Percentiles rank a stretch among this genome's conserved stretches.
Conservation (phyloP, 2,113 vertebrate species). For the Dasyornis broadbenti region DNA sequence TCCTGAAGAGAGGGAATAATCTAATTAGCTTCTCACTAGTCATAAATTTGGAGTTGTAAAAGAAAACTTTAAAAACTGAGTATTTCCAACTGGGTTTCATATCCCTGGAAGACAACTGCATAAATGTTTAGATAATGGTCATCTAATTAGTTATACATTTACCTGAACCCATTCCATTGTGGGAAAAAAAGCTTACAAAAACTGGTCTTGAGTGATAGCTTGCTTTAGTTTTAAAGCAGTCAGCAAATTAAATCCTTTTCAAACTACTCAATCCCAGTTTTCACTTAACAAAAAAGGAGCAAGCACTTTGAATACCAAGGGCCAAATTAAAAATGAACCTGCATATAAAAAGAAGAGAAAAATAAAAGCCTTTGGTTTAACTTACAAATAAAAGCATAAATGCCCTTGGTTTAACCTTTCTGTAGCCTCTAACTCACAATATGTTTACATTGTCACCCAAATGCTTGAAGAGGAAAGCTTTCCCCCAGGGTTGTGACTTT, state of each 20-base stretch:
- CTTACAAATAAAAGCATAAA: not conserved
- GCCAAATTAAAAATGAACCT: not conserved
- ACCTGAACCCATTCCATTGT: not conserved
- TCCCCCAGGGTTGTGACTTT: not conserved
- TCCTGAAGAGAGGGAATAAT: conserved; percentile 23
- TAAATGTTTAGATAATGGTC: not conserved
- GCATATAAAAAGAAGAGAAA: not conserved
- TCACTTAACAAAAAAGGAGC: not conserved
- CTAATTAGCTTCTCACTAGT: not conserved
- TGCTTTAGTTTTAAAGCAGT: not conserved
- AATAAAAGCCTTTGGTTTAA: not conserved
- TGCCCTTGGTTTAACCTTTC: not conserved
- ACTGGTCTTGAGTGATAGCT: not conserved
- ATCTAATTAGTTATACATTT: not conserved
- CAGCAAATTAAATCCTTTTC: not conserved
- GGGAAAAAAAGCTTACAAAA: not conserved
- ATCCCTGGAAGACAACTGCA: not conserved
- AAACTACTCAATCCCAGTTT: not conserved
- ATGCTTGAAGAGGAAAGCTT: not conserved
- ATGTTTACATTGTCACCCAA: not conserved
- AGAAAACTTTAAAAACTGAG: not conserved
- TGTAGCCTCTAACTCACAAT: not conserved
- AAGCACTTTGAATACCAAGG: not conserved
- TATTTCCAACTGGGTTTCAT: not conserved
- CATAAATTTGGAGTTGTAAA: not conserved